phyloP scores from a whole-genome alignment of 2,888 invertebrate species.

The Hartigia nigra region DNA sequence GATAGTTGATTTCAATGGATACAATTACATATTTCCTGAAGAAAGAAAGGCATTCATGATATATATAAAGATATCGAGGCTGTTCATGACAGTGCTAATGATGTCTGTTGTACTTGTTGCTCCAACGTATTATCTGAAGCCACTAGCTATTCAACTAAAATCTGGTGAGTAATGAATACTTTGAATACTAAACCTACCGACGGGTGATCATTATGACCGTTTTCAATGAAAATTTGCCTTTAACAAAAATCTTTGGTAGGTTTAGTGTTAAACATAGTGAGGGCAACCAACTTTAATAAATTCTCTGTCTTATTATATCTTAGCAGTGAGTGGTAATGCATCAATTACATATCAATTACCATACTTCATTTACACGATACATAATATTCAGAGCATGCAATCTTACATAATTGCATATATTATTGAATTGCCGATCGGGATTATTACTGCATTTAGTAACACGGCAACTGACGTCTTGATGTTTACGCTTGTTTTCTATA shows the following conservation, averaged over 20 bases:
- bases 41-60: neutral
- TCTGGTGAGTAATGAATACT: neutral
- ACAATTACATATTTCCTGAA: neutral
- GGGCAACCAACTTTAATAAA: neutral
- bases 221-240: no score
- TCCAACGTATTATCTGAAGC: neutral
- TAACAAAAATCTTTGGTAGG: no score
- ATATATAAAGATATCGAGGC: neutral
- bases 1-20: neutral
- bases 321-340: neutral
- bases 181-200: no score
- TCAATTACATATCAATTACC: neutral
- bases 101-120: no score
- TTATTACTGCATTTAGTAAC: neutral
- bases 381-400: neutral
- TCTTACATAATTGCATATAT: neutral
- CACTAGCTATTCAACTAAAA: neutral
- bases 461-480: neutral
- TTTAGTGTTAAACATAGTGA: neutral
- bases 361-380: neutral
- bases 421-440: neutral
- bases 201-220: no score
- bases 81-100: neutral
- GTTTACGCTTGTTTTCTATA: neutral
- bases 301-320: neutral